Evolutionary conservation across 2,888 invertebrate species (phyloP).

Genomic region (Gnatocerus cornutus): DNA sequence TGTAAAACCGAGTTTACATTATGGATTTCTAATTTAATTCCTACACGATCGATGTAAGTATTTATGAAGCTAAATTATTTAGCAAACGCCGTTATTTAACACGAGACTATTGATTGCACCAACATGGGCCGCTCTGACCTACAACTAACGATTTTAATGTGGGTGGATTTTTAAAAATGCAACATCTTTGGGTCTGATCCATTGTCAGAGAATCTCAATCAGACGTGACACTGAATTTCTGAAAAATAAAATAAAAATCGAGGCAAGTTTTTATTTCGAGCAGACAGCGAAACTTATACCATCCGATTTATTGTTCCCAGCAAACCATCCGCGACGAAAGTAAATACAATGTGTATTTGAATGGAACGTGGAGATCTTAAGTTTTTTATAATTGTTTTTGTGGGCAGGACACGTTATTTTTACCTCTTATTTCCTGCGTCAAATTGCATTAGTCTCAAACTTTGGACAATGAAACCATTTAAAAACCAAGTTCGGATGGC

Average conservation of each 20-base stretch:
- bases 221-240: conserved; percentile 42
- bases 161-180: conserved; percentile 9
- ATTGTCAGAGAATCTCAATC: conserved; percentile 7
- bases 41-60: conserved; percentile 12
- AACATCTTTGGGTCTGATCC: background rate
- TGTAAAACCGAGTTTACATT: background rate
- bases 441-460: too few relatives aligned
- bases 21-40: conserved; percentile 3
- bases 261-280: conserved; percentile 52
- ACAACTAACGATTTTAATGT: conserved; percentile 14
- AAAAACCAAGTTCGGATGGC: too few relatives aligned
- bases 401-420: too few relatives aligned
- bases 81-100: conserved; percentile 13
- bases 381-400: conserved; percentile 11
- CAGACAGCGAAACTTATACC: conserved; percentile 50
- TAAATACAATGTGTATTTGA: conserved; percentile 44
- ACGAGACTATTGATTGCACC: conserved; percentile 11
- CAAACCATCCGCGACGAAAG: conserved; percentile 56
- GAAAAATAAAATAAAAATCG: conserved; percentile 52
- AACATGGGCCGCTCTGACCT: conserved; percentile 12
- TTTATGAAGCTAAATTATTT: conserved; percentile 25
- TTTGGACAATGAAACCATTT: too few relatives aligned
- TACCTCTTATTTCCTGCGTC: too few relatives aligned
- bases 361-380: conserved; percentile 25
- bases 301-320: conserved; percentile 54